Evolutionary conservation across 2,888 invertebrate species (phyloP).

Genomic region (Bibio marci): DNA sequence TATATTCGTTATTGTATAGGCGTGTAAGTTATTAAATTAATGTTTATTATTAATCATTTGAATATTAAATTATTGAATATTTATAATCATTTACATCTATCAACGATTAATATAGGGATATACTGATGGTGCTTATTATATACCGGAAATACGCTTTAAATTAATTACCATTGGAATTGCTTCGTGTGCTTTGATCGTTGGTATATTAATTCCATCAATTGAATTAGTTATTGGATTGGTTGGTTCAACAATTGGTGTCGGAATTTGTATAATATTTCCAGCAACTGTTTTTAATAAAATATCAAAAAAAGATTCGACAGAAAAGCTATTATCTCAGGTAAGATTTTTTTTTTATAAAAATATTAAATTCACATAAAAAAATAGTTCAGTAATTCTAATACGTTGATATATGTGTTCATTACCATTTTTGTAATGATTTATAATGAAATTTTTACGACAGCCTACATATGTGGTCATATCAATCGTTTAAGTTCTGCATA

Average conservation of each 20-base stretch:
- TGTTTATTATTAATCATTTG: constrained; percentile 6
- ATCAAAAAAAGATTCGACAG: constrained; percentile 68
- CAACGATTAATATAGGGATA: constrained; percentile 36
- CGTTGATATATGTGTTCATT: constrained; percentile 2
- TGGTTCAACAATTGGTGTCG: constrained; percentile 88
- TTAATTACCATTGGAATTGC: constrained; percentile 69
- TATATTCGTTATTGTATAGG: constrained; percentile 78
- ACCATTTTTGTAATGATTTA: no score
- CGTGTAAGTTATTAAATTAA: constrained; percentile 50
- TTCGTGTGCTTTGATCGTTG: constrained; percentile 53
- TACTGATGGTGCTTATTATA: constrained; percentile 51
- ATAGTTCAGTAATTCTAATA: constrained; percentile 3
- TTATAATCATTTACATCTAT: constrained; percentile 5
- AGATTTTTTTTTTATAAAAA: not conserved
- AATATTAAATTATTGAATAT: constrained; percentile 2
- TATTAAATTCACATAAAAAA: no score
- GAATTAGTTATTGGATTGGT: constrained; percentile 86
- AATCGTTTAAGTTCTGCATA: no score
- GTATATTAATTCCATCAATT: constrained; percentile 80
- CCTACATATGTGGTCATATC: no score
- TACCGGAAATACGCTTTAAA: constrained; percentile 71
- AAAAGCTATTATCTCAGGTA: constrained; percentile 63
- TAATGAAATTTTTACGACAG: no score
- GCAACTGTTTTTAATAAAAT: constrained; percentile 76
- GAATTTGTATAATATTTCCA: constrained; percentile 86